Evolutionary conservation across 2,113 vertebrate genomes (phyloP), one percentile per base, ranked within the genome.

Genomic region (Lanius collurio): DNA sequence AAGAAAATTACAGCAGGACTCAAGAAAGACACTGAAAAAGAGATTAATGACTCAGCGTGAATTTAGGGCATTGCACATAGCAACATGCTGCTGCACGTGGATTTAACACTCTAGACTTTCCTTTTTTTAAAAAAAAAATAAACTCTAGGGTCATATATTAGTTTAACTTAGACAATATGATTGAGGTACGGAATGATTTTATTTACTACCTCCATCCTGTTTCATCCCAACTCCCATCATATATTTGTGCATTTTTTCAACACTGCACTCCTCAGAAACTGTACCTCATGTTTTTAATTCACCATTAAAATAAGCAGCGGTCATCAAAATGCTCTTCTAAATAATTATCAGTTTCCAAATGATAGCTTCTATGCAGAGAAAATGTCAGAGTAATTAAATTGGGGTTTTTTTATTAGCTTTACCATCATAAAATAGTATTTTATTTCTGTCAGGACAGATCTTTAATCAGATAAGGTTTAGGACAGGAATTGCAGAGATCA

Each of bases 71-170:
- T 15, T 73, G 4, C 3, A 73, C 7, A 39, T 22, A 37, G 7
- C 0, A 14, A 50, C 31, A 37, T 1, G 0, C 18, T 79, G 5
- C 8, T 49, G 5, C 13, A 21, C 39, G 18, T 16, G 2, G 7
- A 42, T 73, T 73, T 75, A 39, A 33, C 15, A 83, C 8, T 18
- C 6, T 46, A 67, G 26, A 55, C 2, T 14, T 69, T 37, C 3
- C 3, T 55, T 47, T 2, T 16, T 46, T n/a, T n/a, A n/a, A n/a
- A n/a, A 28, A 8, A 10, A 24, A 41, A 24, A 60, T 2, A 42
- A 62, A 6, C 7, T 41, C 1, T 68, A 50, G 1, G 6, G 1
- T 6, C 14, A 10, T 62, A 28, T 28, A 57, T 15, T 62, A 7
- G 27, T 64, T 39, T 23, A 44, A 56, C 16, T 44, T 9, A 18